A percentile compares a stretch with the other conserved stretches of the same genome.
phyloP scores from a whole-genome alignment of 1,140 invertebrate genomes.

The Anagrus nilaparvatae region DNA sequence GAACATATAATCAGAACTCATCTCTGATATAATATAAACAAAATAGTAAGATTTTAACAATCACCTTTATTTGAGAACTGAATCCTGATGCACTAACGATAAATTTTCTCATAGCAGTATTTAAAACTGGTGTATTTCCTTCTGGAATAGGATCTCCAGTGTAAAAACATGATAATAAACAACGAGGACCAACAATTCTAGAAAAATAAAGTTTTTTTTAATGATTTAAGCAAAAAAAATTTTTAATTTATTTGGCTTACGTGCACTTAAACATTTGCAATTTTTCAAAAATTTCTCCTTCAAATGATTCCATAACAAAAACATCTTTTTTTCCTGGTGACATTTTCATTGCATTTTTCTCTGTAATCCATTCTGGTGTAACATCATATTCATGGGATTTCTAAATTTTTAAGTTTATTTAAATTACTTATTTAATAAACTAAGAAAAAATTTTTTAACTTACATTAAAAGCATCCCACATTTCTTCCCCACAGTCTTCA shows the following conservation, averaged over 20 bases:
- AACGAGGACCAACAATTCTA: constrained; percentile 69
- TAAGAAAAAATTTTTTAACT: constrained; percentile 15
- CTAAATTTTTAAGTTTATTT: too few species aligned
- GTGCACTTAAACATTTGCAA: constrained; percentile 53
- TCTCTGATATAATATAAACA: too few species aligned
- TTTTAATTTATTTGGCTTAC: constrained; percentile 43
- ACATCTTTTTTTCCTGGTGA: constrained; percentile 59
- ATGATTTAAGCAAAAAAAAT: too few species aligned
- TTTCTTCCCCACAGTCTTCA: constrained; percentile 34
- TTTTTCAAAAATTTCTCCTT: constrained; percentile 56
- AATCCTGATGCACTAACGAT: constrained; percentile 65
- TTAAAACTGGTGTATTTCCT: constrained; percentile 64
- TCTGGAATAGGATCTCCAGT: constrained; percentile 64
- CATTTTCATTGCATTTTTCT: constrained; percentile 37
- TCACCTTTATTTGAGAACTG: too few species aligned
- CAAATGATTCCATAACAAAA: constrained; percentile 63
- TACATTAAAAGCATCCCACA: constrained; percentile 40
- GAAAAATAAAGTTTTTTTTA: too few species aligned
- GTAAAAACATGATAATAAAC: constrained; percentile 61
- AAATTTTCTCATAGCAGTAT: constrained; percentile 68
- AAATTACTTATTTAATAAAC: too few species aligned
- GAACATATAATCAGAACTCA: too few species aligned
- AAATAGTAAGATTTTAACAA: too few species aligned
- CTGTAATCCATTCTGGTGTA: constrained; percentile 42
- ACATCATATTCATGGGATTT: constrained; percentile 42